Evolutionary conservation across 2,113 vertebrate species (phyloP), one percentile per base, ranked within the genome.

Genomic region (Gadus macrocephalus): DNA sequence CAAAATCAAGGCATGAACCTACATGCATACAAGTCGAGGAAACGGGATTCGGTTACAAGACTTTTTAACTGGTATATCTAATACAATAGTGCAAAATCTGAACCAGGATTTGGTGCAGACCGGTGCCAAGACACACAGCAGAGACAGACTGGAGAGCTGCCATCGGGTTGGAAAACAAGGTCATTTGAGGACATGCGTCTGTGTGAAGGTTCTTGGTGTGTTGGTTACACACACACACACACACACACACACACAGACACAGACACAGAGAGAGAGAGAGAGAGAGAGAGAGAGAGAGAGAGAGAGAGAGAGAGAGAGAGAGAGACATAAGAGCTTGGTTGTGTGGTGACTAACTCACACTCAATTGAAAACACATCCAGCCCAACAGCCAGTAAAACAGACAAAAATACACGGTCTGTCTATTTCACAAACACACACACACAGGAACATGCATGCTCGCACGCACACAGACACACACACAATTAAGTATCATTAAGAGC

Each of bases 341-440:
- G 64, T 77, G 78, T 58, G 74, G 62, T 38, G 69, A 83, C 74
- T 74, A 73, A 71, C 69, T 85, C 73, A 67, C 31, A 12, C 42
- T 72, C 69, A 66, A 77, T 64, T 76, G 38, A 81, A 84, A 83
- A 77, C 72, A 80, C 62, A 58, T 31, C n/a, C 63, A 78, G 56
- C 64, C 62, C 38, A 71, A 78, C 58, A 64, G 73, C 31, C 79
- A 81, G 79, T 78, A 80, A 84, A 83, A 78, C 53, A 79, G 80
- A 82, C 67, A 67, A 68, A 70, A 31, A 53, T 69, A 67, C 53
- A 68, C 69, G 69, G 27, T 60, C 70, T 81, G 68, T 79, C 78
- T 62, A 83, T 80, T 76, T 59, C 67, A 3, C 12, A 27, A 65
- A 61, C 58, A 3, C 12, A 35, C 12, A 35, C 58, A 70, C 31